Conservation (phyloP, 2,113 vertebrate species). For the Tamias sibiricus region DNA sequence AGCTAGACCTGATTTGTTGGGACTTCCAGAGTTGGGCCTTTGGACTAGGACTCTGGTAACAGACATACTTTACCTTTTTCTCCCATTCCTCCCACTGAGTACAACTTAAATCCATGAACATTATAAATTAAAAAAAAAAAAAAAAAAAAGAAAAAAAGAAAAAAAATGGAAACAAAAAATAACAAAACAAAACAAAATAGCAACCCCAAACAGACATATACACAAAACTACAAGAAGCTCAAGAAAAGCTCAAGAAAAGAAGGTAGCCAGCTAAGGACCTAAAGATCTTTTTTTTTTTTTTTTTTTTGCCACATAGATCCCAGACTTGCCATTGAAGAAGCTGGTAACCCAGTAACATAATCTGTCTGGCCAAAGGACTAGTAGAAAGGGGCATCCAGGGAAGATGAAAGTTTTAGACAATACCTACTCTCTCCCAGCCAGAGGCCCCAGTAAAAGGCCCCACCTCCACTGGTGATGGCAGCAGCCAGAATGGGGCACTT, state of each 20-base stretch:
- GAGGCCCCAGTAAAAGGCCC: neutral
- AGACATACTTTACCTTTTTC: neutral
- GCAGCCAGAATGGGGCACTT: too few species aligned
- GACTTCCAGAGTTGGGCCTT: neutral
- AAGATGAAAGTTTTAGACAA: neutral
- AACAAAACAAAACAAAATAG: too few species aligned
- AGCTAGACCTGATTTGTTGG: neutral
- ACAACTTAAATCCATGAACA: neutral
- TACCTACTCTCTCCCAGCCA: neutral
- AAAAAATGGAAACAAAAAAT: too few species aligned
- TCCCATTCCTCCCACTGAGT: neutral
- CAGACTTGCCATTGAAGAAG: neutral
- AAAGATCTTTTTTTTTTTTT: neutral
- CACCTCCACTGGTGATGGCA: neutral
- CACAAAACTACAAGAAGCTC: neutral
- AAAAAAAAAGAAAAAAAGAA: neutral
- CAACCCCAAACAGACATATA: neutral
- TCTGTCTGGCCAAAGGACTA: neutral
- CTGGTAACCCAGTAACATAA: neutral
- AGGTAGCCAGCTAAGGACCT: neutral
- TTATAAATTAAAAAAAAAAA: neutral
- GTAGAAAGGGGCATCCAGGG: neutral
- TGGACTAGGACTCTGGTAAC: neutral
- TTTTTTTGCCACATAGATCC: too few species aligned
- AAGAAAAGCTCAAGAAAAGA: neutral